These are phyloP conservation scores for Drosophila multiciliata DNA, from an alignment of 2,888 invertebrate species.

Conservation along the genomic window DNA sequence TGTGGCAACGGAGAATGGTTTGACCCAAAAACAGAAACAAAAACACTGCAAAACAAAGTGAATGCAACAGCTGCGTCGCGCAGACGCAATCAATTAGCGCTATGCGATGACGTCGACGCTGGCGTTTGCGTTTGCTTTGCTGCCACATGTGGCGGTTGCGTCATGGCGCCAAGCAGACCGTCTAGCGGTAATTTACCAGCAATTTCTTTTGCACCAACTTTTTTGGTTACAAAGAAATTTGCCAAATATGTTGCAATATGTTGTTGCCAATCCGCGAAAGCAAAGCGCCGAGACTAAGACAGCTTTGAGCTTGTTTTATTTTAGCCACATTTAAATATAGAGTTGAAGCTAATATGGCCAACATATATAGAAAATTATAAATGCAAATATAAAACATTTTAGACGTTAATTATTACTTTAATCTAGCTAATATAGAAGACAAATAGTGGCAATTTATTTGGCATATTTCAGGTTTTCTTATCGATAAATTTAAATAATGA, in stretches of 20 bases:
- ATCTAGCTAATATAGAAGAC: not conserved
- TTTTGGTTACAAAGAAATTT: conserved; percentile 78
- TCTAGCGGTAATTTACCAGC: conserved; percentile 78
- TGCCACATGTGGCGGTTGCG: conserved; percentile 76
- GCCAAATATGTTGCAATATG: conserved; percentile 59
- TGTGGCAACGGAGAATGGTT: conserved; percentile 70
- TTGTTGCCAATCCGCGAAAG: conserved; percentile 37
- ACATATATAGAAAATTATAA: not conserved
- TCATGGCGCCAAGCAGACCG: conserved; percentile 78
- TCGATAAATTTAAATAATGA: not conserved
- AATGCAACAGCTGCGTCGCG: conserved; percentile 69
- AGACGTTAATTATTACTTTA: not conserved
- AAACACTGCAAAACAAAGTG: conserved; percentile 58
- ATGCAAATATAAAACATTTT: not conserved
- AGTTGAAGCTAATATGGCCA: conserved; percentile 5
- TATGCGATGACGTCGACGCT: conserved; percentile 57
- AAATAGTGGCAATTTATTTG: not conserved
- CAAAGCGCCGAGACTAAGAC: conserved; percentile 28
- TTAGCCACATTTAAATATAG: conserved; percentile 38
- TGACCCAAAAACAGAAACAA: conserved; percentile 62
- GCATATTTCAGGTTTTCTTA: not conserved
- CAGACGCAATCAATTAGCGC: conserved; percentile 78
- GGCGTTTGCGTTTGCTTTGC: conserved; percentile 26
- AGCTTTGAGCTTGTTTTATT: conserved; percentile 41
- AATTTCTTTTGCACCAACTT: conserved; percentile 77